Evolutionary conservation across 30 jellyfish, hydroid and myxozoan species (phyloP).

Genomic region (Aurelia coerulea): DNA sequence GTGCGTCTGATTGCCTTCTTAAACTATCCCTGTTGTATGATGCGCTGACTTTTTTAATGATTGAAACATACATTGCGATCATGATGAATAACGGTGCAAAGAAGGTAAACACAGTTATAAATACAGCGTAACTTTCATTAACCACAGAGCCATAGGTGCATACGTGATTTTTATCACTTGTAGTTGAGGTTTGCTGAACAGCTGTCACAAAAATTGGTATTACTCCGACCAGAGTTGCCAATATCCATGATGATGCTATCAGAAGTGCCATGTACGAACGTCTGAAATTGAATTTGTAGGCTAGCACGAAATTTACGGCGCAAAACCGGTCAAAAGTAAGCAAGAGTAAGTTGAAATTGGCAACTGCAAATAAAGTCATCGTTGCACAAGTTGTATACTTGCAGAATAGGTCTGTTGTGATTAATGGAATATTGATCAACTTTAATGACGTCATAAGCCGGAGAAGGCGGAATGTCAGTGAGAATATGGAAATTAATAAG

Average conservation of each 20-base stretch:
- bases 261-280: constrained; percentile 22
- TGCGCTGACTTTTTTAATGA: constrained; percentile 18
- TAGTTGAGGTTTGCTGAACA: constrained; percentile 6
- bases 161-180: neutral
- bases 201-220: constrained; percentile 15
- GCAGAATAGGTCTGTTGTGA: constrained; percentile 40
- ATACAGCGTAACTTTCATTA: constrained; percentile 33
- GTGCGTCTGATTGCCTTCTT: neutral
- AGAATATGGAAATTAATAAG: constrained; percentile 41
- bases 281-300: constrained; percentile 26
- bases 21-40: constrained; percentile 1
- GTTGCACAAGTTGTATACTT: constrained; percentile 47
- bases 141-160: constrained; percentile 59
- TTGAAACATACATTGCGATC: constrained; percentile 26
- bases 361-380: constrained; percentile 47
- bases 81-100: constrained; percentile 58
- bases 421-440: neutral
- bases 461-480: constrained; percentile 51
- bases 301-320: constrained; percentile 52
- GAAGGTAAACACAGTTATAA: constrained; percentile 47
- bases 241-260: constrained; percentile 30
- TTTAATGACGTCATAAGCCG: constrained; percentile 7
- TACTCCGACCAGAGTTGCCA: constrained; percentile 39
- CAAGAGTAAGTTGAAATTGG: constrained; percentile 63
- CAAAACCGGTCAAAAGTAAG: constrained; percentile 63